Base-by-base conservation (phyloP, 2,113 vertebrate genomes). In the Glaucidium brasilianum region DNA sequence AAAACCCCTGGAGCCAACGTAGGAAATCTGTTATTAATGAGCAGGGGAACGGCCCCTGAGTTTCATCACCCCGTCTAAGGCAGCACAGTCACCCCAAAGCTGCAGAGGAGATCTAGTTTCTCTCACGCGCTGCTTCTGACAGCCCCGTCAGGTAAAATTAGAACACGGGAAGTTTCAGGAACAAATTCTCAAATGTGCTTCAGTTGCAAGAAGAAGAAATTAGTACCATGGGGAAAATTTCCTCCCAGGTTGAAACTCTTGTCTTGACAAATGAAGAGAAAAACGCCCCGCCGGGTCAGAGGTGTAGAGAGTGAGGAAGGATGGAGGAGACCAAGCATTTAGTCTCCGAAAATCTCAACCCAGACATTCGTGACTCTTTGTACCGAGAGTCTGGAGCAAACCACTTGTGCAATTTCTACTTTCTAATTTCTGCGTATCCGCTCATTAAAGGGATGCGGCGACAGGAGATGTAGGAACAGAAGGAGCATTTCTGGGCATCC, bases 101-200 rank as follows among this genome's bases (percentile, higher is more conserved):
- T 60, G 50, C 1, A 0, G 52, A 91, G 58, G 78, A 75, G 94
- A 78, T 82, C 53, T 94, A 4, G 0, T 76, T 94, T 94, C 88
- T 87, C 91, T 86, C 10, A 2, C 8, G 35, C 2, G 15, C 66
- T 71, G 52, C 67, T 68, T 91, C 92, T 92, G 95, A 79, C 76
- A 85, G 86, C 58, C 91, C 73, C 62, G 0, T 27, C 69, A 76
- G 25, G 92, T 91, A 95, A 97, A 98, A 98, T 97, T 95, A 98
- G 96, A 94, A 93, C 92, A 91, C 13, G 74, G 55, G 60, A 95
- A 87, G 97, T 98, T 97, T 98, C 98, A 87, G 96, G 96, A 97
- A 73, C 77, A 20, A 93, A 92, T 85, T 93, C 64, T 95, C 95
- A 79, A 95, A 74, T 15, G 73, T 77, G 74, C 92, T 90, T 83